Base-by-base conservation (phyloP, 2,888 invertebrate genomes). In the Archips crataeganus region DNA sequence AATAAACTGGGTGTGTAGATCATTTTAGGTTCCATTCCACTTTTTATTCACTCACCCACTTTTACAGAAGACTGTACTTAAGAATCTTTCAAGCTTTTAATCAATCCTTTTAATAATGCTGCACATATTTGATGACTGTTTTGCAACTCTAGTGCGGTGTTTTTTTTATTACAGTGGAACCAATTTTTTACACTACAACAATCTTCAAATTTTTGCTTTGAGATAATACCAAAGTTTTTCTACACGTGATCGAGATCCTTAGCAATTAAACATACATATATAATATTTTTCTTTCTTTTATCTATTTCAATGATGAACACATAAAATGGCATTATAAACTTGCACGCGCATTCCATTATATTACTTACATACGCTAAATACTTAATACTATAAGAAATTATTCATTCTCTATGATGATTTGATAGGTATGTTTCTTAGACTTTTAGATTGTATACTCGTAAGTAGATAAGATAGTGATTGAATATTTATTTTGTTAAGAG, bases 241-340 rank as follows among this genome's bases (percentile, higher is more conserved):
- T 57, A 57, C 57, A 54, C 3, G 1, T 10, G 57, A 57, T 57
- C 32, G 57, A 23, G 32, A 57, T 32, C 13, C 60, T 60, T 60
- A 60, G 13, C n/a, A n/a, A 60, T 60, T 23, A 60, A 60, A 36
- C 36, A 60, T 60, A 36, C 36, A 60, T 60, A 39, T 36, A 60
- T 39, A 34, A 77, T 68, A 75, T 64, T 70, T 67, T 68, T 69
- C 72, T 34, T 51, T 34, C 23, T 47, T 65, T 65, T 8, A n/a
- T 74, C 80, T 83, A 82, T 76, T 77, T 78, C 76, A 79, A 77
- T 81, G 75, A 85, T 91, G 91, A 92, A 91, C 91, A 91, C 90
- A 90, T 88, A 82, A 77, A 89, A 88, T 90, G 90, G 91, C 86
- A 82, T 87, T 84, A 76, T 72, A 76, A 78, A 79, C 80, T 80